phyloP scores from a whole-genome alignment of 2,888 invertebrate species.

The Luffia ferchaultella region DNA sequence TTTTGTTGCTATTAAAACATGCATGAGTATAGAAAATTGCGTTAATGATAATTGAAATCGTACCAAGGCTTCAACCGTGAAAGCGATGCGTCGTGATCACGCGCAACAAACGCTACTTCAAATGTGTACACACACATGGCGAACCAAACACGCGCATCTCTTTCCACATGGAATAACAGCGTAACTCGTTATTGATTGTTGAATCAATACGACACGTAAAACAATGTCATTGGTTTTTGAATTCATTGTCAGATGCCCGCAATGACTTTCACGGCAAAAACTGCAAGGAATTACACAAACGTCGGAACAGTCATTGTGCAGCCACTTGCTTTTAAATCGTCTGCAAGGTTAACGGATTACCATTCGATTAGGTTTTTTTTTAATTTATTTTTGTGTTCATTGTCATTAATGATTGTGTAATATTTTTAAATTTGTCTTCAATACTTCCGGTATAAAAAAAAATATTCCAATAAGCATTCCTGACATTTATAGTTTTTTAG shows the following conservation, averaged over 20 bases:
- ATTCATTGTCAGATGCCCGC: neutral
- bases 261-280: neutral
- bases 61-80: neutral
- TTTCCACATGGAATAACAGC: neutral
- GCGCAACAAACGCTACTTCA: neutral
- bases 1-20: no score
- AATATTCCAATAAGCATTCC: no score
- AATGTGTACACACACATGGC: neutral
- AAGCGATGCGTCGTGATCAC: neutral
- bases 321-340: neutral
- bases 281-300: neutral
- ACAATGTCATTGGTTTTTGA: neutral
- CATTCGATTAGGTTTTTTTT: neutral
- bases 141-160: neutral
- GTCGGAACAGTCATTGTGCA: neutral
- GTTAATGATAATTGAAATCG: neutral
- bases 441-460: no score
- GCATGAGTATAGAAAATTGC: no score
- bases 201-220: neutral
- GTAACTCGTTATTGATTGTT: neutral
- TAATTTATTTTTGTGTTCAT: no score
- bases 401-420: no score
- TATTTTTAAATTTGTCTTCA: no score
- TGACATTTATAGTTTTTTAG: no score
- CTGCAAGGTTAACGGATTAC: neutral